phyloP scores from a whole-genome alignment of 2,113 vertebrate species.

The Nyctibius bracteatus region DNA sequence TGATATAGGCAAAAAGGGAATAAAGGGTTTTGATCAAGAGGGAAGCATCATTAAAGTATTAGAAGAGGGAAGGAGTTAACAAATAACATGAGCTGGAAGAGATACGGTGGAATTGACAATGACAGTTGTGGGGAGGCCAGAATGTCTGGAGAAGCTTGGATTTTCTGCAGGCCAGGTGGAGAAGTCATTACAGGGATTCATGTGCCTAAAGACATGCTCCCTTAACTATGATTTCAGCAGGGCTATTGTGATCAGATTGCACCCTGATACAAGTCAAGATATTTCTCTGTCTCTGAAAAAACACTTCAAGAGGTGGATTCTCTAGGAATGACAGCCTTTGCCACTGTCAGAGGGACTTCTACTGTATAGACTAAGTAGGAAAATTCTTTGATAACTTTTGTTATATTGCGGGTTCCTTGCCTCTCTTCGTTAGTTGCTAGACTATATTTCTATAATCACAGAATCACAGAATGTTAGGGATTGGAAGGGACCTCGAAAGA shows the following conservation, averaged over 20 bases:
- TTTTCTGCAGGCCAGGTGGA: neutral
- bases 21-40: neutral
- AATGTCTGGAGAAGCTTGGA: neutral
- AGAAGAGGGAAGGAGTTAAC: neutral
- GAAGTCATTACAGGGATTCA: neutral
- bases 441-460: neutral
- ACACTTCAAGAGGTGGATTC: neutral
- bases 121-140: neutral
- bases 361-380: neutral
- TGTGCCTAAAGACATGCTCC: neutral
- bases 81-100: neutral
- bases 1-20: neutral
- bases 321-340: neutral
- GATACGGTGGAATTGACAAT: neutral
- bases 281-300: neutral
- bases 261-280: neutral
- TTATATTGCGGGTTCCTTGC: neutral
- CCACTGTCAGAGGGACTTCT: neutral
- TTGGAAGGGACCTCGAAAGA: no score
- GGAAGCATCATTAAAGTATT: neutral
- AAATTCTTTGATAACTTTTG: neutral
- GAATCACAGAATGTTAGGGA: no score
- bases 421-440: neutral
- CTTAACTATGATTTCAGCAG: neutral
- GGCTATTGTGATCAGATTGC: neutral